Conservation (phyloP, 2,888 invertebrate genomes). For the Melanchra persicariae region DNA sequence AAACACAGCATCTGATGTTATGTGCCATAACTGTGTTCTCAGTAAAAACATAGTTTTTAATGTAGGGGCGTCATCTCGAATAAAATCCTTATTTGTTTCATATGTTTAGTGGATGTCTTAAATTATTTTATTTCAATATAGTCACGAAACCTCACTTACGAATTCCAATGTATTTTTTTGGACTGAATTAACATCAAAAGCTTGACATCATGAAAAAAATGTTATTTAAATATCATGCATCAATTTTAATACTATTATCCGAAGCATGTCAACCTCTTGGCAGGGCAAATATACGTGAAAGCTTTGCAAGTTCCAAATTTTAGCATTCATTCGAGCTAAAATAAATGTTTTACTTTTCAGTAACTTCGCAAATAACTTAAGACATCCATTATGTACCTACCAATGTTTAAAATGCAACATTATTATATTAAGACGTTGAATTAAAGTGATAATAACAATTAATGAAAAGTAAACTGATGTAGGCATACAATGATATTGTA, state of each 20-base stretch:
- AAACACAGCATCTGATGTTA: constrained; percentile 85
- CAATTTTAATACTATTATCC: background rate
- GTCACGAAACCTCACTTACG: background rate
- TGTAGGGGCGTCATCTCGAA: constrained; percentile 68
- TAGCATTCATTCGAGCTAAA: background rate
- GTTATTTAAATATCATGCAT: background rate
- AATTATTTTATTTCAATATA: constrained; percentile 38
- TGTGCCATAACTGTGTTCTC: constrained; percentile 88
- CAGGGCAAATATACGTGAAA: too few species aligned
- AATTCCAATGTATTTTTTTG: background rate
- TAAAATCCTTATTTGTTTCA: constrained; percentile 59
- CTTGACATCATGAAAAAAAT: too few species aligned
- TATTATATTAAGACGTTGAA: constrained; percentile 69
- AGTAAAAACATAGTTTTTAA: constrained; percentile 73
- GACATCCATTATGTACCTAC: constrained; percentile 58
- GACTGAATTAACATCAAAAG: background rate
- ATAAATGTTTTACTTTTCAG: background rate
- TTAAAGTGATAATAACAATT: constrained; percentile 76
- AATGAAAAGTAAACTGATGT: constrained; percentile 79
- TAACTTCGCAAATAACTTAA: constrained; percentile 36
- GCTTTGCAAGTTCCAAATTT: background rate
- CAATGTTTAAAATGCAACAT: constrained; percentile 66
- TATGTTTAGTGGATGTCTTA: constrained; percentile 53
- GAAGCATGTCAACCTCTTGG: background rate
- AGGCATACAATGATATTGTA: constrained; percentile 90